These are phyloP conservation scores for Argentina silus DNA, from an alignment of 2,797 vertebrate species.

Conservation along the genomic window DNA sequence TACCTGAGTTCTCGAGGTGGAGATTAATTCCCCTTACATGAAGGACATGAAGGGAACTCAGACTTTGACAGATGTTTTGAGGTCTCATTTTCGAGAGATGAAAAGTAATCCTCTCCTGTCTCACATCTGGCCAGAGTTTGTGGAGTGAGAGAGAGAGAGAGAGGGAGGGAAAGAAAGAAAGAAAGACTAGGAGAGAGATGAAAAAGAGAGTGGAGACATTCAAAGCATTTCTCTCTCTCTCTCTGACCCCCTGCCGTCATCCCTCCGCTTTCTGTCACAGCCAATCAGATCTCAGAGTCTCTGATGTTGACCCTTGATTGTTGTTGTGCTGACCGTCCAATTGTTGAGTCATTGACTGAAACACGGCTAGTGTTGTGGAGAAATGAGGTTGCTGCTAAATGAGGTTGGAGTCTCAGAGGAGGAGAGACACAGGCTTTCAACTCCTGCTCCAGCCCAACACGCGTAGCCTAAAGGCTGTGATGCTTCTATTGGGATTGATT, in stretches of 20 bases:
- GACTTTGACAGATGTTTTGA: no score
- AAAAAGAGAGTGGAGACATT: slow-evolving; percentile 5
- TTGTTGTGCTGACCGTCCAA: not conserved
- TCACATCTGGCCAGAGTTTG: no score
- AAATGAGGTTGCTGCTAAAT: not conserved
- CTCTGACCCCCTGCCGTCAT: not conserved
- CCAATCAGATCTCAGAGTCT: not conserved
- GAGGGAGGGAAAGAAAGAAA: not conserved
- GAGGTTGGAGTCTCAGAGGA: not conserved
- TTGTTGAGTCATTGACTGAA: not conserved
- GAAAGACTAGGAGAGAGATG: slow-evolving; percentile 8
- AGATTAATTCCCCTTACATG: no score
- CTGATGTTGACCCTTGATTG: not conserved
- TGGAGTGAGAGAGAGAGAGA: no score
- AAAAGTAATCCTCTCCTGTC: no score
- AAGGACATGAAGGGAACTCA: no score
- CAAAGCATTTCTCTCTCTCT: not conserved
- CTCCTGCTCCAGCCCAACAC: not conserved
- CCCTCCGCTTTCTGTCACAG: slow-evolving; percentile 1
- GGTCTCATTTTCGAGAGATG: no score
- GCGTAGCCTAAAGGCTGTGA: not conserved
- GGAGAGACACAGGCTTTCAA: not conserved
- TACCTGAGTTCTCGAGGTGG: no score
- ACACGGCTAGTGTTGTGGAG: not conserved
- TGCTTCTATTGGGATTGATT: slow-evolving; percentile 23